A percentile compares a stretch with the other conserved stretches of the same genome.
phyloP scores from a whole-genome alignment of 2,113 vertebrate genomes.

The Tupaia tana region DNA sequence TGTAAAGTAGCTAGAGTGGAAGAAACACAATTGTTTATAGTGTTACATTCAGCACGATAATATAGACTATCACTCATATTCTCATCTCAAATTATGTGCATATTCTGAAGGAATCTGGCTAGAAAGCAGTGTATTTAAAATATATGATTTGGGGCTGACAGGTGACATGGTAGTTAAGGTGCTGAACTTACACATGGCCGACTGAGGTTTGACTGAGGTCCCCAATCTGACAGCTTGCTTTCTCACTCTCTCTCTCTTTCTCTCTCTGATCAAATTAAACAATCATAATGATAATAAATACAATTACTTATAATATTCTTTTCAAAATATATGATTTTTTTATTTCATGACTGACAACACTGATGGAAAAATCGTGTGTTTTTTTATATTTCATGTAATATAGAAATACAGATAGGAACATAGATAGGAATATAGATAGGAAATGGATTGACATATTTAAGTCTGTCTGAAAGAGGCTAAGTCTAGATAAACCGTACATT shows the following conservation, averaged over 20 bases:
- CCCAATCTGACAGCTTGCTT: too few relatives aligned
- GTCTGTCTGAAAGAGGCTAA: neutral
- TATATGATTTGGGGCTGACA: constrained; percentile 41
- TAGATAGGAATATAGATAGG: constrained; percentile 39
- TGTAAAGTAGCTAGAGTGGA: neutral
- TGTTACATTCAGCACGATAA: constrained; percentile 30
- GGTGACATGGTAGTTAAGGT: too few relatives aligned
- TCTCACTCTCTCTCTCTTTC: too few relatives aligned
- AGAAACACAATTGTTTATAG: constrained; percentile 66
- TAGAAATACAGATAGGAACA: constrained; percentile 41
- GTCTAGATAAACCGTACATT: neutral
- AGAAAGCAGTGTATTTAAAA: constrained; percentile 76
- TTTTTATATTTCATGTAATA: constrained; percentile 62
- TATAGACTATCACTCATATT: constrained; percentile 54
- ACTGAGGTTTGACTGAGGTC: too few relatives aligned
- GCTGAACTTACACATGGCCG: too few relatives aligned
- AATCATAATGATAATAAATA: too few relatives aligned
- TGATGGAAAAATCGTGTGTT: constrained; percentile 62
- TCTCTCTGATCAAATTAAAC: too few relatives aligned
- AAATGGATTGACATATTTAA: constrained; percentile 41
- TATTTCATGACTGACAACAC: constrained; percentile 74
- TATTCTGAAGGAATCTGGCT: constrained; percentile 75
- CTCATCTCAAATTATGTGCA: constrained; percentile 59
- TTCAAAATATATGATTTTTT: constrained; percentile 70
- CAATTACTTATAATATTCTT: too few relatives aligned